Evolutionary conservation across 2,888 invertebrate species (phyloP).

Genomic region (Abrostola triplasia): DNA sequence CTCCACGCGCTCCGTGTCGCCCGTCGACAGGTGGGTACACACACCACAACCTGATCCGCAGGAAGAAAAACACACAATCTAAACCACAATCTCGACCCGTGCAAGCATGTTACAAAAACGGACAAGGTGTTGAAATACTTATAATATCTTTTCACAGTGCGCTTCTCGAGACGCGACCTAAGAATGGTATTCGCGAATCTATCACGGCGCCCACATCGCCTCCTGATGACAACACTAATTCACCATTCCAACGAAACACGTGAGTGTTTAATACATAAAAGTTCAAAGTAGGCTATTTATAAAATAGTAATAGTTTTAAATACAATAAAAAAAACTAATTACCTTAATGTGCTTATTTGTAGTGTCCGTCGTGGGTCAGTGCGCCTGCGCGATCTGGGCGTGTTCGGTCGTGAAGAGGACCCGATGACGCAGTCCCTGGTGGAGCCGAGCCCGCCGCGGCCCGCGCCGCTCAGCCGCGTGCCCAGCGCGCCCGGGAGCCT

Average conservation of each 20-base stretch:
- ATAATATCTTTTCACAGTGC: constrained; percentile 58
- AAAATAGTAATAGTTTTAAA: no score
- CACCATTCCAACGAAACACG: constrained; percentile 83
- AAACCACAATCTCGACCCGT: no score
- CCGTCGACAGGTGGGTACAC: constrained; percentile 83
- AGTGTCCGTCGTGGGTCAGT: constrained; percentile 82
- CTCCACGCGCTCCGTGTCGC: constrained; percentile 89
- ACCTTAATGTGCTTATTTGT: not conserved
- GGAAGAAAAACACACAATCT: no score
- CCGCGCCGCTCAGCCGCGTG: constrained; percentile 87
- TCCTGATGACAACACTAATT: constrained; percentile 76
- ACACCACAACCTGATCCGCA: not conserved
- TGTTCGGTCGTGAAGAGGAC: constrained; percentile 75
- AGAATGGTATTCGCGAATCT: constrained; percentile 73
- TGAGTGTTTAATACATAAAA: constrained; percentile 49
- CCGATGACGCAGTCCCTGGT: constrained; percentile 87
- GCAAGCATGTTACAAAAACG: no score
- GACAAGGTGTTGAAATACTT: no score
- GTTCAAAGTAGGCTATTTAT: no score
- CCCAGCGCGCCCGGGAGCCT: constrained; percentile 93
- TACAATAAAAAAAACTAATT: no score
- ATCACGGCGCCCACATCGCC: constrained; percentile 80
- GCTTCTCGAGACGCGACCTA: constrained; percentile 66
- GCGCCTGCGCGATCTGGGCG: constrained; percentile 84
- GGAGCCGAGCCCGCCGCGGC: constrained; percentile 73